phyloP scores from a whole-genome alignment of 2,888 invertebrate genomes.

The Eristalis tenax region DNA sequence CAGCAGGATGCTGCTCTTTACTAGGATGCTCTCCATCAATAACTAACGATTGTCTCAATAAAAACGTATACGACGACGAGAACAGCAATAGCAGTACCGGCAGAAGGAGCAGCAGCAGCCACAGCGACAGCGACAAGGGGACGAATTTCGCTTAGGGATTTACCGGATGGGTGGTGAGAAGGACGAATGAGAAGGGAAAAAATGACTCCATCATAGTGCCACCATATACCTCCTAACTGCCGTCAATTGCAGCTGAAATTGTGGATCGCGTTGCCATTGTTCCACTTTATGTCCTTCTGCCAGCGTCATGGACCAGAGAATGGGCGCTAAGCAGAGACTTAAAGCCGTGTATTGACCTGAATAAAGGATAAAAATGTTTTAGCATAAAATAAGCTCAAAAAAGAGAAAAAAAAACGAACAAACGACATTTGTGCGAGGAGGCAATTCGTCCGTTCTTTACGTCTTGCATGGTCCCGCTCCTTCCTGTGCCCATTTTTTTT shows the following conservation, averaged over 20 bases:
- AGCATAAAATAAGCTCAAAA: slow-evolving; percentile 62
- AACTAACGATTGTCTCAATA: slow-evolving; percentile 69
- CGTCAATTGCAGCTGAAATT: slow-evolving; percentile 61
- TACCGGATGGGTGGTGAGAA: slow-evolving; percentile 40
- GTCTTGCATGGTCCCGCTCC: slow-evolving; percentile 4
- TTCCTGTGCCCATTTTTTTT: neutral
- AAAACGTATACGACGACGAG: slow-evolving; percentile 32
- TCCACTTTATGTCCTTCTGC: slow-evolving; percentile 53
- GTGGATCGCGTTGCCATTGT: slow-evolving; percentile 60
- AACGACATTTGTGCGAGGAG: slow-evolving; percentile 43
- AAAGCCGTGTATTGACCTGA: slow-evolving; percentile 64
- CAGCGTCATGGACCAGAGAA: slow-evolving; percentile 11
- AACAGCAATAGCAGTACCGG: neutral
- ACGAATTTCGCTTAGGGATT: slow-evolving; percentile 47
- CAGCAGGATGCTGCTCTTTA: slow-evolving; percentile 53
- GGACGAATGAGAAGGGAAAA: slow-evolving; percentile 25
- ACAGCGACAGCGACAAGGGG: slow-evolving; percentile 3
- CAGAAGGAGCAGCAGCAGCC: neutral
- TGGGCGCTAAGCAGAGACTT: slow-evolving; percentile 8
- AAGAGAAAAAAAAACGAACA: neutral
- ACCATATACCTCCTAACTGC: slow-evolving; percentile 39
- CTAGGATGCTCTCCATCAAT: slow-evolving; percentile 54
- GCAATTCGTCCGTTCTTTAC: slow-evolving; percentile 38
- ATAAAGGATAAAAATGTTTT: slow-evolving; percentile 66
- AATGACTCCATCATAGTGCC: slow-evolving; percentile 48